phyloP scores from a whole-genome alignment of 2,113 vertebrate genomes.

The Pipra filicauda region DNA sequence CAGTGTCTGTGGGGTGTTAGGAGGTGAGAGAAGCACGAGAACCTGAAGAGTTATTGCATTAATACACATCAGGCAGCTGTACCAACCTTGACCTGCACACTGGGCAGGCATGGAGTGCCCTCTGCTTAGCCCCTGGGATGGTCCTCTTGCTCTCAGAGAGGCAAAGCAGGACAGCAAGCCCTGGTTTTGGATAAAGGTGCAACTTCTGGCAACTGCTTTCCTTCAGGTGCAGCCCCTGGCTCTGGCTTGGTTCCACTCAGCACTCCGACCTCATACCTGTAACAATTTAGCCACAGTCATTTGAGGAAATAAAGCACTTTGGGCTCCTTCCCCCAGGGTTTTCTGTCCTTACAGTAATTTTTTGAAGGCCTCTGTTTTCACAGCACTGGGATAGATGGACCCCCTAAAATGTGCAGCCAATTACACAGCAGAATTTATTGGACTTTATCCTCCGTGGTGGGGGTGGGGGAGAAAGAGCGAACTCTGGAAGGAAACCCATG shows the following conservation, averaged over 20 bases:
- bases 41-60: neutral
- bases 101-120: neutral
- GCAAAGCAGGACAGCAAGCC: neutral
- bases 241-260: neutral
- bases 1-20: neutral
- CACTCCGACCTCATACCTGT: neutral
- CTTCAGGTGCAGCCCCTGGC: neutral
- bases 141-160: neutral
- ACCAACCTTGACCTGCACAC: neutral
- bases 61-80: neutral
- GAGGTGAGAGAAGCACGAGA: neutral
- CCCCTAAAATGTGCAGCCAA: neutral
- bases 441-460: neutral
- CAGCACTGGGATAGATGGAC: neutral
- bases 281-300: neutral
- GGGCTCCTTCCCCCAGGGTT: neutral
- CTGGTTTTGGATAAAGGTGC: neutral
- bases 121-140: too few species aligned
- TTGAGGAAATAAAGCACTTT: neutral
- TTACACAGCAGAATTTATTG: constrained; percentile 22
- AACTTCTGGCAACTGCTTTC: neutral
- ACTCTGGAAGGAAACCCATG: constrained; percentile 29
- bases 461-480: neutral
- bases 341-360: neutral
- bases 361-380: neutral